Evolutionary conservation across 2,113 vertebrate genomes (phyloP).

Genomic region (Corythoichthys haematopterus): DNA sequence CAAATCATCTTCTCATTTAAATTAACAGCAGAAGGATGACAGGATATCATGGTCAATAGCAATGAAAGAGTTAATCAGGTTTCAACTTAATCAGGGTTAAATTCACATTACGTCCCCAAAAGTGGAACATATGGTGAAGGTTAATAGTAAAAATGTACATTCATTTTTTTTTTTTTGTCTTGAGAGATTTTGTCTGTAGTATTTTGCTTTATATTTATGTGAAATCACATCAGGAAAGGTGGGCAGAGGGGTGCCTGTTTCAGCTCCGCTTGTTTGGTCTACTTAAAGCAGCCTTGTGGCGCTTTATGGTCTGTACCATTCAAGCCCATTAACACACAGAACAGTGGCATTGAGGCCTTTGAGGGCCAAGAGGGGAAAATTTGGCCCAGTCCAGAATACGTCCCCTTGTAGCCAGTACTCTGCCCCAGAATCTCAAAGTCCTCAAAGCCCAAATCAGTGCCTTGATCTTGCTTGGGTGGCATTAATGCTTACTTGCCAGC

Average conservation of each 20-base stretch:
- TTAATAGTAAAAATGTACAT: background rate
- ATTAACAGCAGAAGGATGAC: background rate
- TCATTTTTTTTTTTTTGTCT: background rate
- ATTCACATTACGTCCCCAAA: background rate
- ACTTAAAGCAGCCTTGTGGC: conserved; percentile 37
- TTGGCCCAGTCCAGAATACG: conserved; percentile 5
- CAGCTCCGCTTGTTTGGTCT: conserved; percentile 40
- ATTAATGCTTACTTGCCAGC: conserved; percentile 41
- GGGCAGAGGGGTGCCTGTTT: conserved; percentile 25
- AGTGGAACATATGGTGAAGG: background rate
- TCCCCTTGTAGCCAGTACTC: conserved; percentile 19
- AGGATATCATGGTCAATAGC: background rate
- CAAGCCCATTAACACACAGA: conserved; percentile 41
- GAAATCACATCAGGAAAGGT: conserved; percentile 5
- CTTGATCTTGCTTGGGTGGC: conserved; percentile 57
- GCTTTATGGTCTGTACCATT: conserved; percentile 48
- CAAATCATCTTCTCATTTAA: too few species aligned
- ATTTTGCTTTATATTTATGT: conserved; percentile 30
- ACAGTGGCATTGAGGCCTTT: conserved; percentile 43
- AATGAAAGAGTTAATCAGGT: too few species aligned
- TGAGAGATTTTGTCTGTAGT: conserved; percentile 14
- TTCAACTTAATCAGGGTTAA: too few species aligned
- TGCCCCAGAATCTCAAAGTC: conserved; percentile 35
- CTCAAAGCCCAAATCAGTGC: conserved; percentile 42
- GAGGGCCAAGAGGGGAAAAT: conserved; percentile 31